These are phyloP conservation scores for Microctenopoma steveboyesi DNA, from an alignment of 2,797 vertebrate genomes.

Conservation along the genomic window DNA sequence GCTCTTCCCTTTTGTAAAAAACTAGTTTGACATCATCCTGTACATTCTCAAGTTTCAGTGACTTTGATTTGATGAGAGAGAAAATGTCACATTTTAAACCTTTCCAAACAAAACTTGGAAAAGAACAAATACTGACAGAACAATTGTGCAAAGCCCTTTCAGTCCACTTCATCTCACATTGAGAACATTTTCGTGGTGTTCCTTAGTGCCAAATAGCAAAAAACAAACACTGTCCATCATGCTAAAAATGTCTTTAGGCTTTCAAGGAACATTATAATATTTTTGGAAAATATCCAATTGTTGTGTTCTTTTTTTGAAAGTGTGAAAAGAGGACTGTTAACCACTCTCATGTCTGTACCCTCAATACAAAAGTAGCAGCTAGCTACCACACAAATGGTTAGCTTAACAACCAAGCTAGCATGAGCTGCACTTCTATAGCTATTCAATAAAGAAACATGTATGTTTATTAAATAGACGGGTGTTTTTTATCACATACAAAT, in stretches of 20 bases:
- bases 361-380: too few species aligned
- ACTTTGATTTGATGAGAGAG: conserved; percentile 32
- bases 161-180: conserved; percentile 37
- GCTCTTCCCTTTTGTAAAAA: conserved; percentile 36
- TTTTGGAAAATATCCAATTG: not conserved
- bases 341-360: not conserved
- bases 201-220: conserved; percentile 2
- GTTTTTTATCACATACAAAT: too few species aligned
- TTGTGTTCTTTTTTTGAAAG: not conserved
- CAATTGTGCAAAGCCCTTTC: conserved; percentile 62
- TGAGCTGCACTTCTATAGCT: too few species aligned
- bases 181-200: conserved; percentile 17
- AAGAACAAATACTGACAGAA: conserved; percentile 9
- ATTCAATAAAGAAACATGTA: too few species aligned
- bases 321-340: not conserved
- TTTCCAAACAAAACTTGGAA: conserved; percentile 20
- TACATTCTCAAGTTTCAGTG: conserved; percentile 61
- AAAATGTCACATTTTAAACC: conserved; percentile 27
- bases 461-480: too few species aligned
- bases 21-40: conserved; percentile 62
- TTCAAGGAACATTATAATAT: not conserved
- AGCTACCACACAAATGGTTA: too few species aligned
- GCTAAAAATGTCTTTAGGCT: not conserved
- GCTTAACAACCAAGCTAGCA: too few species aligned
- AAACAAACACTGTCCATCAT: not conserved